phyloP scores from a whole-genome alignment of 2,797 vertebrate species.

The Pseudopleuronectes americanus region DNA sequence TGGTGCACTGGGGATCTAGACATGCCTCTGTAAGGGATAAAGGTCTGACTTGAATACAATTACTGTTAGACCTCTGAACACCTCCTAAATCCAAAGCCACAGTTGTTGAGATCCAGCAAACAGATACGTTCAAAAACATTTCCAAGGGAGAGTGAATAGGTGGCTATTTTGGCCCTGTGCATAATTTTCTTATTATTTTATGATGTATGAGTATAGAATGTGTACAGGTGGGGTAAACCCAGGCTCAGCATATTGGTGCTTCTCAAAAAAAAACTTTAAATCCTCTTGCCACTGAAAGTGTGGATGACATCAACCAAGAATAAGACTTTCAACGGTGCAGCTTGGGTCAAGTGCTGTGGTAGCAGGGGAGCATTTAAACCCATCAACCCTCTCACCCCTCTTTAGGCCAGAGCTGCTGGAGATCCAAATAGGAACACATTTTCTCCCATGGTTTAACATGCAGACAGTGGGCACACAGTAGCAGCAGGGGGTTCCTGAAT shows the following conservation, averaged over 20 bases:
- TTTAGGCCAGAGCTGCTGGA: conserved; percentile 3
- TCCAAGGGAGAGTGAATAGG: background rate
- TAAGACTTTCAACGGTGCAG: conserved; percentile 7
- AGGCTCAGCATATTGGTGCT: conserved; percentile 1
- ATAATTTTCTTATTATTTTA: conserved; percentile 18
- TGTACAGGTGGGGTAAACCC: background rate
- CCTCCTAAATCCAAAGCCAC: conserved; percentile 12
- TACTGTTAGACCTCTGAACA: conserved; percentile 3
- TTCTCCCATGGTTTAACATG: conserved; percentile 24
- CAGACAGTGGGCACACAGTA: conserved; percentile 32
- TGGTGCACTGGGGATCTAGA: conserved; percentile 6
- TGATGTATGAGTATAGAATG: conserved; percentile 6
- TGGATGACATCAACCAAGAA: conserved; percentile 23
- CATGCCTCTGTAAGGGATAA: conserved; percentile 21
- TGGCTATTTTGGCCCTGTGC: conserved; percentile 8
- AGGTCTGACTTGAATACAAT: conserved; percentile 10
- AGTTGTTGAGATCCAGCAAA: background rate
- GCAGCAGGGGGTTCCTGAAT: conserved; percentile 36
- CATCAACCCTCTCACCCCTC: conserved; percentile 19
- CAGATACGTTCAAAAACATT: conserved; percentile 2
- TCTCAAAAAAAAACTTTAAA: conserved; percentile 16
- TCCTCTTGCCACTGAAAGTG: background rate
- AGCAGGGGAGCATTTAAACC: conserved; percentile 50
- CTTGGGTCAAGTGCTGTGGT: conserved; percentile 56
- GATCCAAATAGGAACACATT: conserved; percentile 3